Conservation (phyloP, 2,888 invertebrate species). For the Sphinx pinastri region DNA sequence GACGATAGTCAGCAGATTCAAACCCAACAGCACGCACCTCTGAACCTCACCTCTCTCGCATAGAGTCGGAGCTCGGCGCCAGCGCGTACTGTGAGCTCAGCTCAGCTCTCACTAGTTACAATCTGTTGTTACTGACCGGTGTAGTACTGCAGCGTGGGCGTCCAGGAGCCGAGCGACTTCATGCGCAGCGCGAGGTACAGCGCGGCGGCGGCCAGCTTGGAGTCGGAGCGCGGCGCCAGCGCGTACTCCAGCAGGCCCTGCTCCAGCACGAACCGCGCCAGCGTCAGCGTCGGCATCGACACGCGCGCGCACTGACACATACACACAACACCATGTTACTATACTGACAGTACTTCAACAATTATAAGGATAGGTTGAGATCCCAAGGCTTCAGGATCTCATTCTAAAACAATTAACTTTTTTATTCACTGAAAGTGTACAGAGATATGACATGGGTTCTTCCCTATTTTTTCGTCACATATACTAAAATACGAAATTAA, state of each 20-base stretch:
- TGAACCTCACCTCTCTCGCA: no score
- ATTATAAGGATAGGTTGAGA: neutral
- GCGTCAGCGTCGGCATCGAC: constrained; percentile 95
- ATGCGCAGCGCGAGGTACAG: constrained; percentile 94
- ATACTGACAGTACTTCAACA: neutral
- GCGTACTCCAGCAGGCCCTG: constrained; percentile 96
- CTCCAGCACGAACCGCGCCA: constrained; percentile 97
- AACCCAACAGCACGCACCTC: no score
- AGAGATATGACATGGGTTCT: no score
- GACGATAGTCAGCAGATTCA: no score
- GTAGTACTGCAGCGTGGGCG: constrained; percentile 89
- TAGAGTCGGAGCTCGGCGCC: no score
- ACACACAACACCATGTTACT: neutral
- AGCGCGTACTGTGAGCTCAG: no score
- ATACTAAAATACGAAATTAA: no score
- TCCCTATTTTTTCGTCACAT: no score
- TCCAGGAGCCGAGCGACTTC: constrained; percentile 90
- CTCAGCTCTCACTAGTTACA: neutral
- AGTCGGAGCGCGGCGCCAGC: constrained; percentile 91
- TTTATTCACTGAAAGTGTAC: no score
- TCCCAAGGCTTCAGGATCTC: no score
- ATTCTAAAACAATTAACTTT: no score
- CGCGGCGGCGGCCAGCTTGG: constrained; percentile 94
- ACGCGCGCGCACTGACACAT: constrained; percentile 89
- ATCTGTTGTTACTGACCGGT: constrained; percentile 82